Evolutionary conservation across 2,113 vertebrate species (phyloP).

Genomic region (Chamaetylas fuelleborni): DNA sequence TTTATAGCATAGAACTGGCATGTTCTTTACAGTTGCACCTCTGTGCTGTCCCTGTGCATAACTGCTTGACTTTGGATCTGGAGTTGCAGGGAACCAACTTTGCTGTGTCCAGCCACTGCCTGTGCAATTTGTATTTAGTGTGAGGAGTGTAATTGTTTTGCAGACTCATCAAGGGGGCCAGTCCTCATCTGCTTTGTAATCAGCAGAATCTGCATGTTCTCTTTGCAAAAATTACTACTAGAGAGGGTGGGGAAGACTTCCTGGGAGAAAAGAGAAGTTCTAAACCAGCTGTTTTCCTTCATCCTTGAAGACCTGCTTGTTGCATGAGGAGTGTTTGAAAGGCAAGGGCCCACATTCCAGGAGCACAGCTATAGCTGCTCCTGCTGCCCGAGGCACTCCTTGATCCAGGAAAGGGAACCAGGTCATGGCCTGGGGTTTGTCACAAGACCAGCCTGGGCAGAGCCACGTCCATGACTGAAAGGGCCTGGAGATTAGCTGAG

Average conservation of each 20-base stretch:
- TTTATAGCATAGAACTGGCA: not conserved
- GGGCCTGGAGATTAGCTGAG: not conserved
- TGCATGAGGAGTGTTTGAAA: not conserved
- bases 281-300: not conserved
- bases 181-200: not conserved
- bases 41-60: not conserved
- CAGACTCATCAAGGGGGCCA: not conserved
- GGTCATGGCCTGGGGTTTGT: not conserved
- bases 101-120: rapidly evolving
- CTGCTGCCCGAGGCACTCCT: not conserved
- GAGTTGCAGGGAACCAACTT: not conserved
- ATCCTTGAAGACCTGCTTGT: rapidly evolving
- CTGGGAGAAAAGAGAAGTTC: not conserved
- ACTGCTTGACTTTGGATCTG: rapidly evolving
- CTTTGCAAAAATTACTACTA: not conserved
- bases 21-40: not conserved
- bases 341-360: rapidly evolving
- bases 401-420: not conserved
- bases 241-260: not conserved
- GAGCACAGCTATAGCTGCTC: not conserved
- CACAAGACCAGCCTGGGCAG: not conserved
- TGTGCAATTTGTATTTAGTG: rapidly evolving
- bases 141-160: not conserved
- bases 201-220: not conserved
- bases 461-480: not conserved